Conservation (phyloP, 2,888 invertebrate species). For the Terebella lapidaria region DNA sequence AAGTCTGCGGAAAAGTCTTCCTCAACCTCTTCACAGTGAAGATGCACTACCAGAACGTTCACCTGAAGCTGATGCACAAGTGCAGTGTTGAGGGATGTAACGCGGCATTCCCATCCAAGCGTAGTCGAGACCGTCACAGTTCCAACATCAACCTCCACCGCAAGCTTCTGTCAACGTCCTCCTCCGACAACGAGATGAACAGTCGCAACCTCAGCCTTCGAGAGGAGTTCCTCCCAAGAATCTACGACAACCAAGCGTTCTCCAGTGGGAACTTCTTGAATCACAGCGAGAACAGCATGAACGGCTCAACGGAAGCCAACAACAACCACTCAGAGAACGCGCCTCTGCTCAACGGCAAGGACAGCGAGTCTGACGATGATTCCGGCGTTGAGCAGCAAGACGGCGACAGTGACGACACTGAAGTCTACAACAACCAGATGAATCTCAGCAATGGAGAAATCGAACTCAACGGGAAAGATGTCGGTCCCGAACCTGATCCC, state of each 20-base stretch:
- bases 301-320: background rate
- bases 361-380: background rate
- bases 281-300: background rate
- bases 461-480: background rate
- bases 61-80: conserved; percentile 90
- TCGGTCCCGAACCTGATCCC: conserved; percentile 7
- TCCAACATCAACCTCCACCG: conserved; percentile 86
- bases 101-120: conserved; percentile 88
- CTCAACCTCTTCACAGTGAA: conserved; percentile 89
- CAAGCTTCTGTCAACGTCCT: conserved; percentile 63
- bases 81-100: conserved; percentile 92
- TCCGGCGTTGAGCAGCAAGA: background rate
- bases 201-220: conserved; percentile 2
- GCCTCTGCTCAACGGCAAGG: background rate
- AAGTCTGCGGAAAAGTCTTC: conserved; percentile 87
- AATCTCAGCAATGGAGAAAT: background rate
- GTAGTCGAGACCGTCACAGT: conserved; percentile 87
- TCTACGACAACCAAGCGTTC: conserved; percentile 2
- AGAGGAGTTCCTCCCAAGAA: conserved; percentile 11
- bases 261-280: background rate
- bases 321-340: background rate
- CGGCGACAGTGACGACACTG: background rate
- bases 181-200: background rate
- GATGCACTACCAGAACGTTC: conserved; percentile 91
- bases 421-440: background rate